Conservation (phyloP, 1,140 invertebrate species). For the Copidosoma floridanum region DNA sequence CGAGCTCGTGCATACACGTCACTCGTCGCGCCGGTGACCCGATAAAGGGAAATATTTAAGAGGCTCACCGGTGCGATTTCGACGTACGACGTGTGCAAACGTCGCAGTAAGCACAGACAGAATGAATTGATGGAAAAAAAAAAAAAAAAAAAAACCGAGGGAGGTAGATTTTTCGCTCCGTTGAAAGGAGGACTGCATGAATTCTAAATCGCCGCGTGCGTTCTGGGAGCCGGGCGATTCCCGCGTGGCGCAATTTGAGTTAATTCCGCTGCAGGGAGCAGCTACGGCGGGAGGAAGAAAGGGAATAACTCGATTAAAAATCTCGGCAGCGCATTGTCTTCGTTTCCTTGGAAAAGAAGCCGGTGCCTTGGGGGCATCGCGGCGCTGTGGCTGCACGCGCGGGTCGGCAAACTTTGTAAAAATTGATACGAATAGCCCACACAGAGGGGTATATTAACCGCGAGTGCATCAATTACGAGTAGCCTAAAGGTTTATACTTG, state of each 20-base stretch:
- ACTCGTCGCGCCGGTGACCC: neutral
- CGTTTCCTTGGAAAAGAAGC: slow-evolving; percentile 37
- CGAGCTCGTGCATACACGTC: neutral
- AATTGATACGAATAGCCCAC: slow-evolving; percentile 15
- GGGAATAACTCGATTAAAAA: slow-evolving; percentile 49
- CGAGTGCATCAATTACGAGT: too few species aligned
- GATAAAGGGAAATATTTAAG: slow-evolving; percentile 20
- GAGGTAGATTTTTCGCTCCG: neutral
- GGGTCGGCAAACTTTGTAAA: slow-evolving; percentile 13
- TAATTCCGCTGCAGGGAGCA: slow-evolving; percentile 52
- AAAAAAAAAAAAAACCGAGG: too few species aligned
- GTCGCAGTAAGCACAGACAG: too few species aligned
- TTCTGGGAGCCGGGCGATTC: slow-evolving; percentile 21
- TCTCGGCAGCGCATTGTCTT: slow-evolving; percentile 48
- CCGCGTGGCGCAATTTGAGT: slow-evolving; percentile 52
- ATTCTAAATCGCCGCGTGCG: neutral
- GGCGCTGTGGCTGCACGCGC: neutral
- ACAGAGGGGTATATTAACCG: too few species aligned
- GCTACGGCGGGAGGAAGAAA: slow-evolving; percentile 2
- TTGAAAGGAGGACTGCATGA: neutral
- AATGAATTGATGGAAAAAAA: too few species aligned
- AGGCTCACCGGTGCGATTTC: neutral
- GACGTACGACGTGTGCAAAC: too few species aligned
- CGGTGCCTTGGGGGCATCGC: slow-evolving; percentile 21
- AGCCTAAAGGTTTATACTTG: too few species aligned